Evolutionary conservation across 2,888 invertebrate species (phyloP), one percentile per base, ranked within the genome.

Genomic region (Agapostemon virescens): DNA sequence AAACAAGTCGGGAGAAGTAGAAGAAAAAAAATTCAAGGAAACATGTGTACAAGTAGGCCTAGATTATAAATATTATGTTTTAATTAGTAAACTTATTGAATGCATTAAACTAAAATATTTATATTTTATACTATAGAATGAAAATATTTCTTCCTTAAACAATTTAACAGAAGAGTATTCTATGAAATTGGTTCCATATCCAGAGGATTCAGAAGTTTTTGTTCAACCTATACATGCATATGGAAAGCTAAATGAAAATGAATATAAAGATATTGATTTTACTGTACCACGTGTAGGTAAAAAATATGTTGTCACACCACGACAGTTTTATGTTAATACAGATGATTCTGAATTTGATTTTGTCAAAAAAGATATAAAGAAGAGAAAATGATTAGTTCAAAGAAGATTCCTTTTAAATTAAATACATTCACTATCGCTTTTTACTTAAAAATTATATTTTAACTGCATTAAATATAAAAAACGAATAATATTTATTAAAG

Each of bases 161-260:
- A n/a, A 63, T 72, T 7, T 49, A 68, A 17, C 33, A 40, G 20
- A 30, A 38, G 15, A 45, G 26, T 33, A 17, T 33, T 26, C 40
- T n/a, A 33, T 76, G 40, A 52, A 63, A 55, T 69, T 81, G 66
- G 67, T 87, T 69, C 74, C 40, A 30, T 79, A 23, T 52, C 71
- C 70, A 11, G 84, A 87, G 52, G 87, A 87, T 45, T 73, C 85
- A 70, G 87, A 87, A 0, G 45, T 87, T 49, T 83, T 68, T 42
- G 26, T 85, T 38, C 81, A 81, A n/a, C 79, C 84, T 45, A 78
- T 87, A 20, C 87, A 82, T 75, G 77, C 76, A 30, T 55, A 74
- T 45, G 83, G 77, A 33, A 23, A 1, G 5, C 64, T 83, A 78
- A 69, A 86, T 72, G 23, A 55, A 69, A 67, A 40, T 45, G 68